Evolutionary conservation across 2,888 invertebrate genomes (phyloP).

Genomic region (Harpalus rubripes): DNA sequence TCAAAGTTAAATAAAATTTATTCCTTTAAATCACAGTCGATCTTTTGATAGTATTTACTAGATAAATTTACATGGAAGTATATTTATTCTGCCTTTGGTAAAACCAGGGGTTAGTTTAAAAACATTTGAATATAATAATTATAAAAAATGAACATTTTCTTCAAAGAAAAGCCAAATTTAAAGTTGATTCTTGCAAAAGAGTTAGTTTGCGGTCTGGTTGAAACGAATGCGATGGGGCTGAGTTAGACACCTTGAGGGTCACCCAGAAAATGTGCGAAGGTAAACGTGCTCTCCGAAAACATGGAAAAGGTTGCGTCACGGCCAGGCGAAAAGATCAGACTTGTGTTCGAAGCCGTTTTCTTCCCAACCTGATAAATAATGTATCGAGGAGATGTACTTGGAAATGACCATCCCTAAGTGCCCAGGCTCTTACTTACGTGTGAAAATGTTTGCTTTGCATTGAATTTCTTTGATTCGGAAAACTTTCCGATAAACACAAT

Average conservation of each 20-base stretch:
- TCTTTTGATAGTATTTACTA: too few species aligned
- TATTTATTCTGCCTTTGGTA: too few species aligned
- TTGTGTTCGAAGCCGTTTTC: constrained; percentile 39
- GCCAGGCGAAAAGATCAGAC: constrained; percentile 27
- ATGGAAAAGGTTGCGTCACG: constrained; percentile 53
- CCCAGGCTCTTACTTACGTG: constrained; percentile 16
- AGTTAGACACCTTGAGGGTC: constrained; percentile 5
- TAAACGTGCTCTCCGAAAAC: constrained; percentile 35
- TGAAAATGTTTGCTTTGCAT: constrained; percentile 38
- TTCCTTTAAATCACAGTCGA: too few species aligned
- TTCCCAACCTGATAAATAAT: constrained; percentile 54
- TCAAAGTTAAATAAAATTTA: too few species aligned
- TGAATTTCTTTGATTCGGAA: constrained; percentile 8
- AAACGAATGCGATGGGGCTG: not conserved
- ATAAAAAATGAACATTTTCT: too few species aligned
- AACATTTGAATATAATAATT: too few species aligned
- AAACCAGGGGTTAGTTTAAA: too few species aligned
- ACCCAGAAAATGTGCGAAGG: constrained; percentile 14
- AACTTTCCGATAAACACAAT: not conserved
- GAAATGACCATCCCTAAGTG: constrained; percentile 26
- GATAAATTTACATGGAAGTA: too few species aligned
- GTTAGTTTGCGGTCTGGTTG: not conserved
- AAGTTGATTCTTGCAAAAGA: not conserved
- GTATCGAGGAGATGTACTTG: constrained; percentile 31
- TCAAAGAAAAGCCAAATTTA: too few species aligned